These are phyloP conservation scores for Pedetes capensis DNA, from an alignment of 2,113 vertebrate genomes.

Conservation along the genomic window DNA sequence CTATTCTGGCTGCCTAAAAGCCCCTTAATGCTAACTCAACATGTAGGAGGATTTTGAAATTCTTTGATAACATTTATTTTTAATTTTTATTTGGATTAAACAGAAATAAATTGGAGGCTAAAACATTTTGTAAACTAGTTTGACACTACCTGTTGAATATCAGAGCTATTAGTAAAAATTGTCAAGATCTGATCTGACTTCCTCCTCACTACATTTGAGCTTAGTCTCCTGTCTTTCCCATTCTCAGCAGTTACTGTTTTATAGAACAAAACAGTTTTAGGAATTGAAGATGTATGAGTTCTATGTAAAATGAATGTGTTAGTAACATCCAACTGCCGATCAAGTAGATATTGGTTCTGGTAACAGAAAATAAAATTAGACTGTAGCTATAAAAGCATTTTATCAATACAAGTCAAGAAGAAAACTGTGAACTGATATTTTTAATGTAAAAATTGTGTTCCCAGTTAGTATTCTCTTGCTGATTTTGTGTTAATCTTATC, in stretches of 20 bases:
- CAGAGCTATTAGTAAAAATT: background rate
- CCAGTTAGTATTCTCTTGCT: conserved; percentile 37
- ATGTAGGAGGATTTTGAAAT: background rate
- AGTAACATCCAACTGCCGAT: conserved; percentile 37
- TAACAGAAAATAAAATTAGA: conserved; percentile 37
- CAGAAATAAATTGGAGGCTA: background rate
- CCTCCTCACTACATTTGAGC: background rate
- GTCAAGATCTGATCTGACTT: background rate
- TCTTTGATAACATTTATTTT: conserved; percentile 25
- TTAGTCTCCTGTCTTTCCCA: background rate
- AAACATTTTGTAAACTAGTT: background rate
- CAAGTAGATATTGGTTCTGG: conserved; percentile 7
- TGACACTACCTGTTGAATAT: conserved; percentile 4
- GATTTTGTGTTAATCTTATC: conserved; percentile 54
- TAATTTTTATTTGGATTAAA: conserved; percentile 26
- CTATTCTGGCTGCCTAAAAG: background rate
- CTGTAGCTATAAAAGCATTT: background rate
- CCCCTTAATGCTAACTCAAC: background rate
- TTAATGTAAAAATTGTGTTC: conserved; percentile 63
- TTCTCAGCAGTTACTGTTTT: conserved; percentile 37
- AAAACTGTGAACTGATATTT: conserved; percentile 58
- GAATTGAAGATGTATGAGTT: conserved; percentile 32
- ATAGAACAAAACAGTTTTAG: conserved; percentile 55
- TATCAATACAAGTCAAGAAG: conserved; percentile 28
- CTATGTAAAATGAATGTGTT: conserved; percentile 19